Base-by-base conservation (phyloP, 2,113 vertebrate genomes). In the Halichoeres trimaculatus region DNA sequence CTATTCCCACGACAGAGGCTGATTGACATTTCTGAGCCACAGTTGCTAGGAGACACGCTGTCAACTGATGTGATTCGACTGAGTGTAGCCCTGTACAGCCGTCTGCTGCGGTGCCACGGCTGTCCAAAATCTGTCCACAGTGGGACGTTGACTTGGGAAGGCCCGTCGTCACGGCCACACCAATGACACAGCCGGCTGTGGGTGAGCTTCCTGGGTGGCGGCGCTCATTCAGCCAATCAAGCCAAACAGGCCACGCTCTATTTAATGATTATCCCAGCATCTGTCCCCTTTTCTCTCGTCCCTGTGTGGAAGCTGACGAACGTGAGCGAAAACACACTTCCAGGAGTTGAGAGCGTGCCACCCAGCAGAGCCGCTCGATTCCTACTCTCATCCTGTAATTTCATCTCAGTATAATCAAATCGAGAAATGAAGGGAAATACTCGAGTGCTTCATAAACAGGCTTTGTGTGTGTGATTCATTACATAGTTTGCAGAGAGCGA, bases 241-340 rank as follows among this genome's bases (percentile, higher is more conserved):
- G 70, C 78, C 77, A 86, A 91, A 91, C 89, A 90, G 87, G 83
- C 84, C 85, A 85, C 41, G 85, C 85, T 92, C 78, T 80, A 87
- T 90, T 90, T 89, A 83, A 84, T 85, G 80, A 91, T 92, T 88
- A 90, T 69, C 81, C 70, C 69, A 80, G 85, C 86, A 90, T 88
- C 88, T 93, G 85, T 90, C 75, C 73, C 19, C 70, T 47, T 70
- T 83, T 89, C 84, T 62, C 69, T 70, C 70, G 74, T 81, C 78
- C 76, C 72, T 66, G 69, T 60, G 54, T 66, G 58, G 68, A 71
- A 52, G 53, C 56, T 19, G 26, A 36, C 51, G 51, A 85, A 76
- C 63, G 47, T 36, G 2, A 60, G 75, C 43, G 26, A 64, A 66
- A 43, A 84, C 47, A 26, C 53, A 72, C 54, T 69, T 38, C 2